Percentiles rank a stretch among this genome's conserved stretches.
These are phyloP conservation scores for Phalacrocorax carbo DNA, from an alignment of 2,113 vertebrate genomes.

Conservation along the genomic window DNA sequence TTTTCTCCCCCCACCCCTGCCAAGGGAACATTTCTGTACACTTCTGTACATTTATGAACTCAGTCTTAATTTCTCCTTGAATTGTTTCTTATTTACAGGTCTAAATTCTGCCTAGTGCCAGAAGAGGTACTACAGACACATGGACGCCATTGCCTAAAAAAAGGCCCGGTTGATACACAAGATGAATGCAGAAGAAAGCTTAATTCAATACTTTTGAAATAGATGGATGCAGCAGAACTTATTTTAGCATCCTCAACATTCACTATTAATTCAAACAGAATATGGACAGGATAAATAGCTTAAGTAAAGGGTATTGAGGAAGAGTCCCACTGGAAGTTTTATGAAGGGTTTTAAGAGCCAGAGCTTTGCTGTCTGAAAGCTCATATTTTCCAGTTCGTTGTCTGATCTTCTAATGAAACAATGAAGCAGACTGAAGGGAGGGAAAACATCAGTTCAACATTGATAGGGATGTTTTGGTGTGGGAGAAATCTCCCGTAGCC, in stretches of 20 bases:
- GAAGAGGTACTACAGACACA: neutral
- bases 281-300: neutral
- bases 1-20: too few relatives aligned
- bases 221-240: neutral
- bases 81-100: neutral
- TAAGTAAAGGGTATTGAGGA: neutral
- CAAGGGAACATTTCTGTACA: too few relatives aligned
- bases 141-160: neutral
- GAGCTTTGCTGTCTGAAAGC: neutral
- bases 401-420: neutral
- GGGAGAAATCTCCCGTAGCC: neutral
- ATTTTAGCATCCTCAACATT: neutral
- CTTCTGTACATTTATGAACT: neutral
- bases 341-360: neutral
- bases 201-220: neutral
- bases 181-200: neutral
- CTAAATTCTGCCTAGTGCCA: neutral
- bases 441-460: neutral
- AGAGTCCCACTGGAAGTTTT: neutral
- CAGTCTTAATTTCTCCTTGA: neutral
- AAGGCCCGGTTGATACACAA: neutral
- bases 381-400: neutral
- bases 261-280: neutral
- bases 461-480: accelerated
- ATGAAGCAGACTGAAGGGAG: neutral